Percentiles rank a stretch among this genome's conserved stretches.
phyloP scores from a whole-genome alignment of 2,113 vertebrate genomes.

The Cromileptes altivelis region DNA sequence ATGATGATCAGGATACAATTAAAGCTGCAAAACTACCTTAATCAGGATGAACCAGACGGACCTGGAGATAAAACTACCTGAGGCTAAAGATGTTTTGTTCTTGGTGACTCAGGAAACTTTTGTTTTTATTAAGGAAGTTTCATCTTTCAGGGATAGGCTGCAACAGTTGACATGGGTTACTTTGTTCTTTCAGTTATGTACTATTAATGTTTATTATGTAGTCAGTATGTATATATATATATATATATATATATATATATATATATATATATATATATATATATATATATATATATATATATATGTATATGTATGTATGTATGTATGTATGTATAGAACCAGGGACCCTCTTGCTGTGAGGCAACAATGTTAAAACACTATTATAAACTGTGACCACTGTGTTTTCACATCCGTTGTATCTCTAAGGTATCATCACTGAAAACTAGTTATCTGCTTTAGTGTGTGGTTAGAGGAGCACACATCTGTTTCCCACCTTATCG shows the following conservation, averaged over 20 bases:
- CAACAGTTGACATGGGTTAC: not conserved
- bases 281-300: no score
- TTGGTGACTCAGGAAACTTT: not conserved
- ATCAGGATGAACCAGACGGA: constrained; percentile 14
- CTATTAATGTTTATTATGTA: no score
- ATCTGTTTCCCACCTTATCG: constrained; percentile 90
- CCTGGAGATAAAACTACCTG: not conserved
- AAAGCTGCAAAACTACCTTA: not conserved
- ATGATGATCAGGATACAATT: not conserved
- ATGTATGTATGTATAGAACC: no score
- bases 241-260: no score
- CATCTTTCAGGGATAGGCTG: not conserved
- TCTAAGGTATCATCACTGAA: constrained; percentile 28
- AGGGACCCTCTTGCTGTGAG: no score
- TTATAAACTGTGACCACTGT: no score
- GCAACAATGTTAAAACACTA: no score
- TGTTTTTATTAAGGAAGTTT: not conserved
- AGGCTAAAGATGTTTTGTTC: not conserved
- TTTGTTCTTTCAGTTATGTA: not conserved
- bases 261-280: no score
- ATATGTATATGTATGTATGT: no score
- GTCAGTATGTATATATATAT: no score
- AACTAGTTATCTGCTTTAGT: not conserved
- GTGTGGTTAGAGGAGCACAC: constrained; percentile 4
- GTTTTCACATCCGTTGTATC: not conserved